These are phyloP conservation scores for Drosophila sulfurigaster DNA, from an alignment of 1,140 invertebrate genomes.

Conservation along the genomic window DNA sequence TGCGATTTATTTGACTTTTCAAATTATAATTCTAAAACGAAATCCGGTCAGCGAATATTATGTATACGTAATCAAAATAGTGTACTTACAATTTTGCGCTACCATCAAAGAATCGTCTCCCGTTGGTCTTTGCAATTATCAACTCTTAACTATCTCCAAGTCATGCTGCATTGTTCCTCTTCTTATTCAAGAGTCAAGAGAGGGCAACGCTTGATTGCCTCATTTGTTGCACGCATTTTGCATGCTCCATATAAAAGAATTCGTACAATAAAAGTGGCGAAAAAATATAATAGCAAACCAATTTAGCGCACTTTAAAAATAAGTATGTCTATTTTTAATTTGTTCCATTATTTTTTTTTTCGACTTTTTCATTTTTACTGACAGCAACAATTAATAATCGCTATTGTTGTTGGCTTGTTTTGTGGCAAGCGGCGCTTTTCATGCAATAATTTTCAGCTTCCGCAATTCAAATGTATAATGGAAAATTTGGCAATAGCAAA, in stretches of 20 bases:
- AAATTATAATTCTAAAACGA: too few relatives aligned
- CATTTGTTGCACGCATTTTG: constrained; percentile 46
- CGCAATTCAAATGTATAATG: constrained; percentile 64
- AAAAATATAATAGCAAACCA: constrained; percentile 22
- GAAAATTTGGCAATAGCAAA: constrained; percentile 54
- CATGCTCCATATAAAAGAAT: constrained; percentile 53
- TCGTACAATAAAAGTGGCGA: constrained; percentile 11
- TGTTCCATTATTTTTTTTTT: background rate
- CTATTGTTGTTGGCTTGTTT: constrained; percentile 14
- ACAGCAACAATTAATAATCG: constrained; percentile 63
- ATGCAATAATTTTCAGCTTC: constrained; percentile 64
- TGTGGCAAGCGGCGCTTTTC: constrained; percentile 54
- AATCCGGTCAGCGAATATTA: background rate
- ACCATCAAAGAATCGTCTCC: background rate
- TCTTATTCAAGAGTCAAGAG: background rate
- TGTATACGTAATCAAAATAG: background rate
- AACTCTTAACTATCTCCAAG: background rate
- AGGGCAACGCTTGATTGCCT: constrained; percentile 21
- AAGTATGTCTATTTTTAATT: background rate
- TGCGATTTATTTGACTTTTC: constrained; percentile 4
- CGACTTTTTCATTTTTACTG: constrained; percentile 1
- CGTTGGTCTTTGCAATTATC: background rate
- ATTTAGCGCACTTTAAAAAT: constrained; percentile 40
- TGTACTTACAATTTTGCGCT: background rate
- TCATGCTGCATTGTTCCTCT: background rate